These are phyloP conservation scores for Otolemur crassicaudatus DNA, from an alignment of 2,797 vertebrate species.

Conservation along the genomic window DNA sequence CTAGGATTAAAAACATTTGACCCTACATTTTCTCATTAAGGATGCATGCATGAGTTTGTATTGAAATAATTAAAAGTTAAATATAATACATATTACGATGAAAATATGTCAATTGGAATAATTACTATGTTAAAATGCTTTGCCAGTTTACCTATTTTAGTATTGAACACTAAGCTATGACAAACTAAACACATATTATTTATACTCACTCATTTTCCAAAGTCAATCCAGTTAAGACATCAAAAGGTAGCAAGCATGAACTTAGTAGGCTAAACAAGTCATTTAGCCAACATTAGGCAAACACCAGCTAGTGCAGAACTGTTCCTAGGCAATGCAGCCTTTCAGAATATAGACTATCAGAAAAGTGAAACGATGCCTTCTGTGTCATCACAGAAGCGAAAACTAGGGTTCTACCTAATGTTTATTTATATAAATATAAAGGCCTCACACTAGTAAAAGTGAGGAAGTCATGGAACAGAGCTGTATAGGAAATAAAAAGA, in stretches of 20 bases:
- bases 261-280: neutral
- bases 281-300: neutral
- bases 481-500: accelerated
- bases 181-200: neutral
- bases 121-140: neutral
- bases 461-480: neutral
- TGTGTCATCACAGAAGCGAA: neutral
- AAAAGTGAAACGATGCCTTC: neutral
- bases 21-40: neutral
- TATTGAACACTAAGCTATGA: neutral
- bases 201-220: neutral
- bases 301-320: neutral
- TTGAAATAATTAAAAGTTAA: neutral
- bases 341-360: neutral
- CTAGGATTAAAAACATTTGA: neutral
- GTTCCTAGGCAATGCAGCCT: neutral
- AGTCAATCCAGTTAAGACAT: neutral
- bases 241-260: neutral
- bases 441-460: neutral
- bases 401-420: neutral
- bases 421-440: no score
- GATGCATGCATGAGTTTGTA: neutral
- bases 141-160: neutral
- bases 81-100: neutral
- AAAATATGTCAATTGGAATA: neutral